Conservation (phyloP, 2,797 vertebrate species). For the Intellagama lesueurii region DNA sequence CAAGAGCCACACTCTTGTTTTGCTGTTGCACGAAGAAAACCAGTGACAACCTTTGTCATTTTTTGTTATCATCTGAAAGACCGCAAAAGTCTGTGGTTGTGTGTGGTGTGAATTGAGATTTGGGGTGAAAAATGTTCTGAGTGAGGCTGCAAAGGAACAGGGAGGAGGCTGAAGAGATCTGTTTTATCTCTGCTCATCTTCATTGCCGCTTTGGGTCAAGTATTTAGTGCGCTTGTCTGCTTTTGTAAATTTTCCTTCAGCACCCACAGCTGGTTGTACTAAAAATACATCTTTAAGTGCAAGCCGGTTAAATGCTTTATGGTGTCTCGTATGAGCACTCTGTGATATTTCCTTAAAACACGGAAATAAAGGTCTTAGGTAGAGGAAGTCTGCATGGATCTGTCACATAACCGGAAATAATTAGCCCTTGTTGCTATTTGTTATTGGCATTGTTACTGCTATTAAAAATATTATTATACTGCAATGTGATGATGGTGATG, state of each 20-base stretch:
- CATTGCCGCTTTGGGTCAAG: constrained; percentile 27
- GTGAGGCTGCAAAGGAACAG: neutral
- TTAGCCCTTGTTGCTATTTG: neutral
- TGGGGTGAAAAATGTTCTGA: neutral
- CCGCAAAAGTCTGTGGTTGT: constrained; percentile 3
- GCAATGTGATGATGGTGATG: neutral
- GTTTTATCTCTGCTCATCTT: constrained; percentile 18
- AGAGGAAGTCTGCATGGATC: neutral
- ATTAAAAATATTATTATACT: neutral
- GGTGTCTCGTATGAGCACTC: neutral
- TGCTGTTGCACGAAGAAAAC: constrained; percentile 11
- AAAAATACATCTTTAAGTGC: constrained; percentile 11
- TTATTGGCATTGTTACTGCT: neutral
- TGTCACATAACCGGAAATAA: neutral
- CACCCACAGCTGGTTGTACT: neutral
- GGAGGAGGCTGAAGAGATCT: constrained; percentile 1
- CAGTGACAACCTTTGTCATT: constrained; percentile 28
- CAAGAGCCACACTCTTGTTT: neutral
- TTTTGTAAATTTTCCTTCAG: constrained; percentile 25
- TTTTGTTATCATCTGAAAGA: constrained; percentile 15
- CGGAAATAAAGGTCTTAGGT: neutral
- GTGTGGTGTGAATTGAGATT: neutral
- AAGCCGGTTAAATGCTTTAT: neutral
- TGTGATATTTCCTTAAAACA: neutral
- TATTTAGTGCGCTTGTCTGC: neutral